phyloP scores from a whole-genome alignment of 1,140 invertebrate genomes.

The Pectinophora gossypiella region DNA sequence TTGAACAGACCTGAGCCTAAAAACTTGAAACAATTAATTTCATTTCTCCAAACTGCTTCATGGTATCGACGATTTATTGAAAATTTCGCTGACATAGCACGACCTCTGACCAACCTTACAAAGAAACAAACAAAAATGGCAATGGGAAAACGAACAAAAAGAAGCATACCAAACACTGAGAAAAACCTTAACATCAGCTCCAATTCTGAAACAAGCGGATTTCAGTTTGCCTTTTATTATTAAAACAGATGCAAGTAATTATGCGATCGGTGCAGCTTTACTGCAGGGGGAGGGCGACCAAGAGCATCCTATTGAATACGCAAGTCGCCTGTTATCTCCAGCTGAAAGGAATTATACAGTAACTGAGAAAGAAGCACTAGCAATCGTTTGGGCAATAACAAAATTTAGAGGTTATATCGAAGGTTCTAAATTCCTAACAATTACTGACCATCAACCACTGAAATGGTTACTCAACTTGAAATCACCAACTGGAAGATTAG shows the following conservation, averaged over 20 bases:
- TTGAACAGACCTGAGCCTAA: slow-evolving; percentile 16
- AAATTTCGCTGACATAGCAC: slow-evolving; percentile 38
- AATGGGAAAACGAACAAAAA: slow-evolving; percentile 14
- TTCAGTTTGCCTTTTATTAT: slow-evolving; percentile 8
- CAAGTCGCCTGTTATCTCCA: slow-evolving; percentile 1
- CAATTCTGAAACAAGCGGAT: slow-evolving; percentile 23
- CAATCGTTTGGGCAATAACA: slow-evolving; percentile 1
- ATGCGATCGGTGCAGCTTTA: slow-evolving; percentile 1
- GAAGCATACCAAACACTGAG: slow-evolving; percentile 15
- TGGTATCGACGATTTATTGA: slow-evolving; percentile 48
- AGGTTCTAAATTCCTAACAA: slow-evolving; percentile 56
- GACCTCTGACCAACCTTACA: slow-evolving; percentile 39
- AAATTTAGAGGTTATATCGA: slow-evolving; percentile 44
- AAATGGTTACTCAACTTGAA: slow-evolving; percentile 21
- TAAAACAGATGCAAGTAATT: slow-evolving; percentile 6
- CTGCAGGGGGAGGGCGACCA: neutral
- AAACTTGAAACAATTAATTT: slow-evolving; percentile 25
- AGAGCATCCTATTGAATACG: slow-evolving; percentile 19
- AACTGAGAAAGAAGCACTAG: slow-evolving; percentile 2
- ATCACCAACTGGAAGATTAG: slow-evolving; percentile 36
- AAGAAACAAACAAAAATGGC: slow-evolving; percentile 31
- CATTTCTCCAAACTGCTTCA: slow-evolving; percentile 27
- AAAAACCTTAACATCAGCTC: slow-evolving; percentile 13
- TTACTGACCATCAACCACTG: slow-evolving; percentile 15
- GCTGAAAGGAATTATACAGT: too few relatives aligned